phyloP scores from a whole-genome alignment of 2,888 invertebrate species.

The Stenchaetothrips biformis region DNA sequence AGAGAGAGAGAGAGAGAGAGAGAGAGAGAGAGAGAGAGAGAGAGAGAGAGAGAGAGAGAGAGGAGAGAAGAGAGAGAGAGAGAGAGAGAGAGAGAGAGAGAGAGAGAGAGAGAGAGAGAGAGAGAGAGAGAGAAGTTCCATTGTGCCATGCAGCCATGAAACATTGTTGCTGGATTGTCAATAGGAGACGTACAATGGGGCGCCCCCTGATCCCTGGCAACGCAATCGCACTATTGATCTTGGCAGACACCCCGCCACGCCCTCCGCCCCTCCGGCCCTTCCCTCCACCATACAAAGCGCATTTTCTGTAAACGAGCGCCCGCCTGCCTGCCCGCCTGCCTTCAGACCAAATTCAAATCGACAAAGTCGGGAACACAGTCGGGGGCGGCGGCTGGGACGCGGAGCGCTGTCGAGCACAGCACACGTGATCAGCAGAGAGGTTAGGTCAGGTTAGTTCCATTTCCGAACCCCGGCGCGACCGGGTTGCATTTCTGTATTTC shows the following conservation, averaged over 20 bases:
- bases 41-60: background rate
- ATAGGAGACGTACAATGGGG: slow-evolving; percentile 22
- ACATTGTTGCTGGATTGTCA: slow-evolving; percentile 23
- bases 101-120: background rate
- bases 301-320: slow-evolving; percentile 17
- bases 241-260: slow-evolving; percentile 6
- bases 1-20: background rate
- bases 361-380: no score
- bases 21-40: background rate
- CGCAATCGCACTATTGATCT: slow-evolving; percentile 21
- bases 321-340: background rate
- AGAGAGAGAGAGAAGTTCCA: background rate
- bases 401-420: no score
- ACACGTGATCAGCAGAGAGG: no score
- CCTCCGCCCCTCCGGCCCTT: background rate
- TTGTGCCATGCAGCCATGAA: slow-evolving; percentile 24
- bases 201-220: background rate
- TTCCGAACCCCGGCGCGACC: no score
- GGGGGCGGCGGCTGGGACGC: no score
- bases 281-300: background rate
- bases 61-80: background rate
- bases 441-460: no score
- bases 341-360: no score
- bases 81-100: background rate
- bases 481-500: no score